phyloP scores from a whole-genome alignment of 2,888 invertebrate species.

The Marasmarcha lunaedactyla region DNA sequence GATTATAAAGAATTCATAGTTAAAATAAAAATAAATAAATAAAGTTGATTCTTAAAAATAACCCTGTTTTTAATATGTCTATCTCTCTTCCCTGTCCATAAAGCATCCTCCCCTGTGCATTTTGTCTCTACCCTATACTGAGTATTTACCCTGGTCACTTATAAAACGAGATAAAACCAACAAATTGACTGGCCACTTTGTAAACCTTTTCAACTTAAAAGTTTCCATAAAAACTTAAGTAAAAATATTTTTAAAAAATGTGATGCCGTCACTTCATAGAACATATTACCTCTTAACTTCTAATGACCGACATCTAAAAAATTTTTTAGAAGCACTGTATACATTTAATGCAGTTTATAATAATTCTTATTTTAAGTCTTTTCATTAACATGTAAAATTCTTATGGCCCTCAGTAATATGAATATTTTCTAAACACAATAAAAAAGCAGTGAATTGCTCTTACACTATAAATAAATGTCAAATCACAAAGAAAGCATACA shows the following conservation, averaged over 20 bases:
- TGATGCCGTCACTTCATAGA: no score
- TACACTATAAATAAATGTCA: no score
- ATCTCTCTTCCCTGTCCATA: constrained; percentile 8
- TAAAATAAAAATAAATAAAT: constrained; percentile 6
- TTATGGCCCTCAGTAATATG: no score
- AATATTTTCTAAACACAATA: no score
- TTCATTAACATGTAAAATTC: no score
- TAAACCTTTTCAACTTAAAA: constrained; percentile 11
- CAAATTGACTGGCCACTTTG: constrained; percentile 15
- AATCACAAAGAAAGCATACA: no score
- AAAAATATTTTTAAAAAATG: constrained; percentile 6
- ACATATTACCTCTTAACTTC: no score
- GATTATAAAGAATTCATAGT: constrained; percentile 9
- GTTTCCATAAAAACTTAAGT: constrained; percentile 10
- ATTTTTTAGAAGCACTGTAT: no score
- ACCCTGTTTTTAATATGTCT: constrained; percentile 3
- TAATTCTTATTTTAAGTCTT: no score
- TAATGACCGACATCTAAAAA: no score
- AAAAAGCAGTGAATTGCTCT: no score
- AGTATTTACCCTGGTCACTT: constrained; percentile 14
- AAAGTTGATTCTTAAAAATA: constrained; percentile 7
- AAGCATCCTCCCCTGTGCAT: constrained; percentile 11
- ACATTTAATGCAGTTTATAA: no score
- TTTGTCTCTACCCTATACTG: constrained; percentile 12
- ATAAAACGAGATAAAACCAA: constrained; percentile 14